Conservation (phyloP, 1,140 invertebrate species). For the Drepana arcuata region DNA sequence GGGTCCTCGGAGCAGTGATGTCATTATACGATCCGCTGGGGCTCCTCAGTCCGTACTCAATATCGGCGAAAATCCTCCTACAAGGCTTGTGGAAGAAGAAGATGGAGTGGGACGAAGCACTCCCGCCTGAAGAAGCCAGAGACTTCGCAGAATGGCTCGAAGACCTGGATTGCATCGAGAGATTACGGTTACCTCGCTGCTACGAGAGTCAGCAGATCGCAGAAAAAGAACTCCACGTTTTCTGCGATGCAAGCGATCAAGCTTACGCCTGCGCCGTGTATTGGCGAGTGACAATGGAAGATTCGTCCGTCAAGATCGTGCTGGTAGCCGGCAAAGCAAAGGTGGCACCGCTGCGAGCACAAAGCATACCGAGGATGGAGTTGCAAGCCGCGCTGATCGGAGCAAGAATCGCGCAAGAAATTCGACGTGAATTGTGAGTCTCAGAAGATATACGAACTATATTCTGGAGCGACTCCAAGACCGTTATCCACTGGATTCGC, state of each 20-base stretch:
- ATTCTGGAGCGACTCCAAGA: slow-evolving; percentile 44
- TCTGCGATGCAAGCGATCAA: slow-evolving; percentile 35
- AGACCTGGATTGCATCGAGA: neutral
- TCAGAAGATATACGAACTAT: slow-evolving; percentile 1
- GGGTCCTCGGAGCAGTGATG: slow-evolving; percentile 22
- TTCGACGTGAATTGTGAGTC: slow-evolving; percentile 6
- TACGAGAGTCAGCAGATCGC: neutral
- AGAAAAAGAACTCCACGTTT: slow-evolving; percentile 29
- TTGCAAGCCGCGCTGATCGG: slow-evolving; percentile 7
- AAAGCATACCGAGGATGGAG: slow-evolving; percentile 23
- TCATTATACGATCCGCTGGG: slow-evolving; percentile 25
- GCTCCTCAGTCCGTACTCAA: slow-evolving; percentile 5
- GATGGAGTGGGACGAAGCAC: slow-evolving; percentile 9
- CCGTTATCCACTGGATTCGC: slow-evolving; percentile 34
- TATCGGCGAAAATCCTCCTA: slow-evolving; percentile 10
- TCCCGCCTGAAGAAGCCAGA: slow-evolving; percentile 2
- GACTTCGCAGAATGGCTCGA: neutral
- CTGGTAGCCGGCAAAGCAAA: slow-evolving; percentile 15
- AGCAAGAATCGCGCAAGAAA: neutral
- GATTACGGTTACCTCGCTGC: slow-evolving; percentile 2
- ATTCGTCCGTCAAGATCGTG: slow-evolving; percentile 2
- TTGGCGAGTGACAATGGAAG: slow-evolving; percentile 5
- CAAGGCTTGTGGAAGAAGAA: slow-evolving; percentile 38
- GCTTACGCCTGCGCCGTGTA: slow-evolving; percentile 29
- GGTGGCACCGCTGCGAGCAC: slow-evolving; percentile 20